Evolutionary conservation across 2,888 invertebrate genomes (phyloP), one percentile per base, ranked within the genome.

Genomic region (Sphaerophoria taeniata): DNA sequence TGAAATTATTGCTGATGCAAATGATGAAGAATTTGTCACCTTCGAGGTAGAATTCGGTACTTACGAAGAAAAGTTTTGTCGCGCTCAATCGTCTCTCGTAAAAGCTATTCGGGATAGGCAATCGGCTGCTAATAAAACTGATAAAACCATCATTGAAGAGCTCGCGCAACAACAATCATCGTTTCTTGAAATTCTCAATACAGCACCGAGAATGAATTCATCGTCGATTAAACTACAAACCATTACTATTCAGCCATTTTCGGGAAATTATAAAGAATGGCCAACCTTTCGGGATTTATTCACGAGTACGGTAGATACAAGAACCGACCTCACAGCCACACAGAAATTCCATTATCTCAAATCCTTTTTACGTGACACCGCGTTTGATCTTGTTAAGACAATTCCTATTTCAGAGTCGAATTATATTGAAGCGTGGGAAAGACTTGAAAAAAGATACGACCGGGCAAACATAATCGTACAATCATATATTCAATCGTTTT

Each of bases 341-440:
- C 78, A 86, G 69, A 86, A 81, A 61, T 72, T 85, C 16, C 63
- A 84, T n/a, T 79, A 75, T 24, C 9, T 73, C 33, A 80, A 80
- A 49, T 75, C 76, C 4, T 67, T 72, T 34, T 51, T 81, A 24
- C 56, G 73, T n/a, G 76, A 45, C 33, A 79, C 75, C 14, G 79
- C 76, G 4, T 67, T 49, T 1, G 76, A 63, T 60, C 65, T 86
- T 34, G 65, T 81, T 6, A 43, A 60, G 34, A 65, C 77, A 39
- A 58, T 77, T 9, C 31, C 73, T 7, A 67, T 75, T n/a, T 73
- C 80, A 1, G 80, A 81, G 39, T 14, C 31, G 39, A 86, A 81
- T 33, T 81, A 81, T 58, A 31, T n/a, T 6, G 86, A 82, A 69
- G 77, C 74, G 1, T 65, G 65, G 9, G 70, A 70, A 16, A 69